A percentile compares a stretch with the other conserved stretches of the same genome.
Evolutionary conservation across 2,888 invertebrate genomes (phyloP).

Genomic region (Aporophyla lueneburgensis): DNA sequence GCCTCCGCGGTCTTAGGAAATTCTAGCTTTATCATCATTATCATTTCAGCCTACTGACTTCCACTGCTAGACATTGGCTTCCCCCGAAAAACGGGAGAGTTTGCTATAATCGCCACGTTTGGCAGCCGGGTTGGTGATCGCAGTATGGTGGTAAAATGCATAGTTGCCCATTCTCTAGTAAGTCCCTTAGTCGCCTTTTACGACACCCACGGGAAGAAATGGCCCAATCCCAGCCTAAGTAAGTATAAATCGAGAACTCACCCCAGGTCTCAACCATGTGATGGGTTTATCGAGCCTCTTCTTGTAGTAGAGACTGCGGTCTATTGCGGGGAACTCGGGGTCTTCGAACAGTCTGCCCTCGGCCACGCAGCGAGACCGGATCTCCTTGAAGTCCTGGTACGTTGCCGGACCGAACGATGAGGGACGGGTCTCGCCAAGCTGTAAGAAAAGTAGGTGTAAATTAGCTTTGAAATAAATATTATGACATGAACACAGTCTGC

Average conservation of each 20-base stretch:
- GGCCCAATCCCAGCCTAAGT: too few species aligned
- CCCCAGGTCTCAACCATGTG: slow-evolving; percentile 98
- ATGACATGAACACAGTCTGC: background rate
- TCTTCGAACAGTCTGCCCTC: slow-evolving; percentile 96
- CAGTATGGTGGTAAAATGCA: too few species aligned
- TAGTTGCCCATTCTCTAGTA: too few species aligned
- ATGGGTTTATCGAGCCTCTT: slow-evolving; percentile 95
- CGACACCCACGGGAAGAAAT: too few species aligned
- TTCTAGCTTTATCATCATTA: too few species aligned
- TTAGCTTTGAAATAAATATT: background rate
- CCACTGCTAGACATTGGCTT: too few species aligned
- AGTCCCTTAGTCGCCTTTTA: too few species aligned
- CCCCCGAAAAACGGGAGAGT: too few species aligned
- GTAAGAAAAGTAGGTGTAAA: slow-evolving; percentile 54
- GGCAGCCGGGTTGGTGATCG: too few species aligned
- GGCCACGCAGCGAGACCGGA: slow-evolving; percentile 93
- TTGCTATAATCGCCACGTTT: too few species aligned
- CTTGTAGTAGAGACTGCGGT: slow-evolving; percentile 96
- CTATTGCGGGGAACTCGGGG: slow-evolving; percentile 96
- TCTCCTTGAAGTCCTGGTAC: slow-evolving; percentile 92
- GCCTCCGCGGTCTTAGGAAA: too few species aligned
- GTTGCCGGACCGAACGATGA: slow-evolving; percentile 90
- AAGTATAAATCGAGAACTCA: slow-evolving; percentile 79
- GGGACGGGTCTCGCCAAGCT: slow-evolving; percentile 96
- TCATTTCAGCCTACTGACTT: too few species aligned